Evolutionary conservation across 2,888 invertebrate genomes (phyloP), one percentile per base, ranked within the genome.

Genomic region (Octonoba sinensis): DNA sequence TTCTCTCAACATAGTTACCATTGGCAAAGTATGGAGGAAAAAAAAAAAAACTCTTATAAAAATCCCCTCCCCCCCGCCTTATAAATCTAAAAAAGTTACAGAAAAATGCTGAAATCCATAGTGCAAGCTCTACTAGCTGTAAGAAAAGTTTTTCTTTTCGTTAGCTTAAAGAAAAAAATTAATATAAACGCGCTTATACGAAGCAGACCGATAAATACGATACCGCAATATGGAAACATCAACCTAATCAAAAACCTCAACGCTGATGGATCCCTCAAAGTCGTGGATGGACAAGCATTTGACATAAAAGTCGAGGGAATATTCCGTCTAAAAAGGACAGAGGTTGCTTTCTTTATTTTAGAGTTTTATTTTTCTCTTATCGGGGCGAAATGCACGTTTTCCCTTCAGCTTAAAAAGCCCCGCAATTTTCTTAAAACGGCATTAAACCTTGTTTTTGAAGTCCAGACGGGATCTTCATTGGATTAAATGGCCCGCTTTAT

Each of bases 341-440:
- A 69, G 76, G 69, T 76, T 47, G 77, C 75, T 75, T 67, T n/a
- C 71, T 77, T 77, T 77, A 71, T 77, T 71, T 77, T 71, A 22
- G 54, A 69, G 69, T 76, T 76, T 75, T 57, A 60, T 76, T 54
- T 76, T 54, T 67, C 51, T 54, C 44, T 20, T 20, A 3, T 12
- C 36, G 36, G 22, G 60, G 64, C 51, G 36, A 56, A 44, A 24
- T 73, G 69, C 69, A 67, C 67, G 69, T 76, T 27, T 27, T 69
- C 69, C 76, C 69, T 67, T 69, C 67, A 76, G 62, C 69, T 76
- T 76, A 76, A 76, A 69, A 74, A 69, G 70, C 57, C 56, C 57
- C 69, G 77, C 77, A 70, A 71, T 77, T 69, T 76, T 76, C 76
- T 69, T 74, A 67, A 76, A 76, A 76, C 69, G 60, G 76, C 69